Base-by-base conservation (phyloP, 1,140 invertebrate species). In the Vanessa tameamea region DNA sequence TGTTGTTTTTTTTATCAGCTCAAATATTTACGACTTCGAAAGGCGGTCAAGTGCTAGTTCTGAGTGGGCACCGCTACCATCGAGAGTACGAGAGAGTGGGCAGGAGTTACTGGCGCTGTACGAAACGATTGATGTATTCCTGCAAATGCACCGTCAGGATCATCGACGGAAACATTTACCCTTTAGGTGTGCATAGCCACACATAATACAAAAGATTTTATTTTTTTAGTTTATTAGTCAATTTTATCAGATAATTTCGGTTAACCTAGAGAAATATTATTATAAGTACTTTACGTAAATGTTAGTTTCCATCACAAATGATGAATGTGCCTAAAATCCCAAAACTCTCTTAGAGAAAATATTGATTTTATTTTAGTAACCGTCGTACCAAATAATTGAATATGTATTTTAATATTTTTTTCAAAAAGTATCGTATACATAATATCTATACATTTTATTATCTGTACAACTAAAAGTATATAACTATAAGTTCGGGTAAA, bases 61-160 rank as follows among this genome's bases (percentile, higher is more conserved):
- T 89, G 8, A 61, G 76, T 9, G 83, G 84, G 0, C 69, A 87
- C 65, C 78, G 87, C 0, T 90, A 86, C 72, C 82, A 90, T 50
- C 74, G 82, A n/a, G 86, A 89, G 50, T 90, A 91, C 37, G 83
- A 79, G 2, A 83, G 80, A 20, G 78, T 82, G 1, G 69, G 72
- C 9, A 80, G 79, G 15, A 91, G 88, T 20, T 88, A 87, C 65
- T 89, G 89, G 89, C 74, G 87, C 6, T 91, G 89, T 51, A 80
- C 80, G 5, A 88, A 87, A 64, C 76, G 89, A 57, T 43, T 79
- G 11, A 59, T 79, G 5, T 65, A 74, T n/a, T 63, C 74, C 15
- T 91, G 89, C 69, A 86, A 85, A 65, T 83, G 81, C 64, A 85
- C 80, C 55, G 81, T 87, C 9, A 78, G 78, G 12, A 86, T 90